Base-by-base conservation (phyloP, 2,113 vertebrate genomes). In the Piprites chloris region DNA sequence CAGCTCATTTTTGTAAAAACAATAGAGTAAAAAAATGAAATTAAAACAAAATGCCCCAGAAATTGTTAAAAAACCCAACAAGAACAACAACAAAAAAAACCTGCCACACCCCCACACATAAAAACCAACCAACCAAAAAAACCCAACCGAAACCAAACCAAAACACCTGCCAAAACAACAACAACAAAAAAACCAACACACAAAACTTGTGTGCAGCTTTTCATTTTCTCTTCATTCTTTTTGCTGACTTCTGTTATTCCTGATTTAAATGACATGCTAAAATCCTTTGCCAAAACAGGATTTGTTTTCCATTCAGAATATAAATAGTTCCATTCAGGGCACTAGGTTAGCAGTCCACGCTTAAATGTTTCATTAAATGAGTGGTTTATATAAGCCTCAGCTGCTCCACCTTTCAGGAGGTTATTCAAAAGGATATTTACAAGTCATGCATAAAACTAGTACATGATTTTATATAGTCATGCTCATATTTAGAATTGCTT, bases 231-330 rank as follows among this genome's bases (percentile, higher is more conserved):
- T 68, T 68, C 6, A 27, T 74, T 88, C 6, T 89, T 81, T 78
- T 63, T 87, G 16, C 39, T 78, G 46, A 16, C 32, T 85, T 81
- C 89, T 87, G n/a, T 90, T 85, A 66, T 22, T 67, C 39, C 30
- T 2, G 1, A 41, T 72, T 93, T 83, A 88, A 83, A 42, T 67
- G 24, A 55, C 71, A 65, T 22, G 14, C 62, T 79, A 23, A 73
- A 73, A 76, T 78, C 67, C 58, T 83, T 76, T 73, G 71, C 63
- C 61, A 93, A 69, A 69, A 78, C 4, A 73, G 53, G 62, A 80
- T 63, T 89, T 83, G 18, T 90, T 93, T 96, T 68, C 41, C 62
- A 66, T 37, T 55, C 32, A 78, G 23, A 86, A 52, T 49, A 76
- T 33, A 87, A 84, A 59, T 44, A 77, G 35, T 58, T n/a, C 27